A percentile compares a stretch with the other conserved stretches of the same genome.
Evolutionary conservation across 2,113 vertebrate species (phyloP).

Genomic region (Sinosuthora webbiana): DNA sequence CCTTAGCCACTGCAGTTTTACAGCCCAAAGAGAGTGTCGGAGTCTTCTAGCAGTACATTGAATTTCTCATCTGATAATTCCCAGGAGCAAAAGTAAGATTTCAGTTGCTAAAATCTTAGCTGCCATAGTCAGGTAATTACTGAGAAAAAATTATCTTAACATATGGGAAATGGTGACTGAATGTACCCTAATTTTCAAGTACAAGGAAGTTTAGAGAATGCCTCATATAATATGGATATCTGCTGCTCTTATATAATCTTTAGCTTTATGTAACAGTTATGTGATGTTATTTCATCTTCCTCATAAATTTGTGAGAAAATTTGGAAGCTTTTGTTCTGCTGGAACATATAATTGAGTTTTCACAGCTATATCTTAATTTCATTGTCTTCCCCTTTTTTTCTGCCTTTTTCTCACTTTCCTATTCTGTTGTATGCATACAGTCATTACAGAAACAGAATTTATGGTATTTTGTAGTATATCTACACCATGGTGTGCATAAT

Average conservation of each 20-base stretch:
- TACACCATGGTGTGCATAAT: not conserved
- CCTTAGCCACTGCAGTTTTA: conserved; percentile 11
- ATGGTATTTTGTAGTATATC: not conserved
- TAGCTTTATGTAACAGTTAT: not conserved
- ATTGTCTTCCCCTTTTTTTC: not conserved
- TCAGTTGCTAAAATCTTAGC: conserved; percentile 42
- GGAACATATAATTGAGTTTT: not conserved
- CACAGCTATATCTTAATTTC: not conserved
- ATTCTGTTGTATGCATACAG: not conserved
- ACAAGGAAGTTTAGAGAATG: not conserved
- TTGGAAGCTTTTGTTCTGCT: conserved; percentile 23
- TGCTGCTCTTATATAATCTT: not conserved
- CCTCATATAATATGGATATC: not conserved
- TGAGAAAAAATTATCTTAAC: not conserved
- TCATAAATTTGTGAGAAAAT: conserved; percentile 32
- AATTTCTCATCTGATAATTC: conserved; percentile 40
- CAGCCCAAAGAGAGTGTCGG: not conserved
- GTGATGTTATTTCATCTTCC: conserved; percentile 25
- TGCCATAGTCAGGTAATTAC: conserved; percentile 49
- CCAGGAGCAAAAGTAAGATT: conserved; percentile 37
- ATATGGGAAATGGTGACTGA: not conserved
- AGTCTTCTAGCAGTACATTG: conserved; percentile 20
- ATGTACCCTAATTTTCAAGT: conserved; percentile 8
- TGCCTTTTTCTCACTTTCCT: not conserved
- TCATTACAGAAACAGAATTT: not conserved